Conservation (phyloP, 2,888 invertebrate genomes). For the Polietes domitor region DNA sequence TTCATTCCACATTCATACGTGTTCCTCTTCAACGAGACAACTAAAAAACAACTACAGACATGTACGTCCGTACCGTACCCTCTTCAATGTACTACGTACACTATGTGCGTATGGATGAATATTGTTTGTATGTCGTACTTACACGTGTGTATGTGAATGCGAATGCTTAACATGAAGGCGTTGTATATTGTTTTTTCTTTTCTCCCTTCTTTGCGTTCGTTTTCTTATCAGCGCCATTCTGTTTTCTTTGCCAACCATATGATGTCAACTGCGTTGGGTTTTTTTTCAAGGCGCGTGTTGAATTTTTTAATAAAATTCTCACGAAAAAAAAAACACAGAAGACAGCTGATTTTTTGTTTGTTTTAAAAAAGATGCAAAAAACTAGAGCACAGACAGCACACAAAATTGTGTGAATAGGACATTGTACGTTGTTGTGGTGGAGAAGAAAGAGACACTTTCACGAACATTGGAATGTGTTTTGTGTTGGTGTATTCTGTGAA, state of each 20-base stretch:
- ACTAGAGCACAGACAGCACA: not conserved
- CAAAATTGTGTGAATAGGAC: not conserved
- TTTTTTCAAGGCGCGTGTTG: not conserved
- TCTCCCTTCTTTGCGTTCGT: not conserved
- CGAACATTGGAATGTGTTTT: too few species aligned
- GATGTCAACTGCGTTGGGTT: not conserved
- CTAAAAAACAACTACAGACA: too few species aligned
- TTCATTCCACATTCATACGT: constrained; percentile 28
- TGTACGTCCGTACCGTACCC: too few species aligned
- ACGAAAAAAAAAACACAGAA: not conserved
- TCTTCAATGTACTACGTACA: too few species aligned
- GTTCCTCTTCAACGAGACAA: not conserved
- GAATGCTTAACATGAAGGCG: not conserved
- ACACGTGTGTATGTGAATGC: not conserved
- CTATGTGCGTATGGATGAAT: too few species aligned
- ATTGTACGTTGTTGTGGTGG: not conserved
- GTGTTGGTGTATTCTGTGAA: too few species aligned
- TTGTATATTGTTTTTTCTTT: not conserved
- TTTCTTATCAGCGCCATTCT: constrained; percentile 25
- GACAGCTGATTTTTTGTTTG: constrained; percentile 21
- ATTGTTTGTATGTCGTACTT: too few species aligned
- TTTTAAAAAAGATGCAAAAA: not conserved
- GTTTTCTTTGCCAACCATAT: not conserved
- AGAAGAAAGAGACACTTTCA: too few species aligned
- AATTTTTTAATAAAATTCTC: constrained; percentile 11